Evolutionary conservation across 64 coral and sea anemone species (phyloP).

Genomic region (Pocillopora verrucosa): DNA sequence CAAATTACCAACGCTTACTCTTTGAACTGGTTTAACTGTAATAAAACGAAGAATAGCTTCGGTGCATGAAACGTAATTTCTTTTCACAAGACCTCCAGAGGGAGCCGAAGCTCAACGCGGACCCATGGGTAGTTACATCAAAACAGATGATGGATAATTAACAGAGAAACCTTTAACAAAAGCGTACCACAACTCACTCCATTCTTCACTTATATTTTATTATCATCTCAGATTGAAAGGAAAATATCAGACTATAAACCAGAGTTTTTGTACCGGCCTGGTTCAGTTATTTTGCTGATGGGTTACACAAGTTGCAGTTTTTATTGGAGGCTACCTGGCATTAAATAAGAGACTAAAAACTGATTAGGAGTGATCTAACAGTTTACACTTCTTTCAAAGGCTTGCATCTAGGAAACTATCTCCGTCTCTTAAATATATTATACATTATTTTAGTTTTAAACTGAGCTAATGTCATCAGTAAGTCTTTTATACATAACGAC

Average conservation of each 20-base stretch:
- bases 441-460: constrained; percentile 14
- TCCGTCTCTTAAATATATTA: constrained; percentile 42
- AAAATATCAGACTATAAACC: background rate
- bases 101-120: background rate
- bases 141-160: background rate
- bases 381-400: background rate
- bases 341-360: background rate
- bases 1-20: background rate
- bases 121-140: constrained; percentile 6
- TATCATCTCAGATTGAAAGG: background rate
- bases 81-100: constrained; percentile 1
- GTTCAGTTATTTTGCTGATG: background rate
- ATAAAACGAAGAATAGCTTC: background rate
- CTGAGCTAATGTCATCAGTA: background rate
- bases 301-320: background rate
- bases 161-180: background rate
- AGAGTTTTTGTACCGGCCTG: background rate
- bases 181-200: background rate
- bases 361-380: background rate
- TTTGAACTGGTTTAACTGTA: background rate
- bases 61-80: background rate
- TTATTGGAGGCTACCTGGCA: background rate
- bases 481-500: background rate
- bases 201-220: constrained; percentile 11
- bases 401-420: background rate